Conservation (phyloP, 1,140 invertebrate species). For the Teleogryllus occipitalis region DNA sequence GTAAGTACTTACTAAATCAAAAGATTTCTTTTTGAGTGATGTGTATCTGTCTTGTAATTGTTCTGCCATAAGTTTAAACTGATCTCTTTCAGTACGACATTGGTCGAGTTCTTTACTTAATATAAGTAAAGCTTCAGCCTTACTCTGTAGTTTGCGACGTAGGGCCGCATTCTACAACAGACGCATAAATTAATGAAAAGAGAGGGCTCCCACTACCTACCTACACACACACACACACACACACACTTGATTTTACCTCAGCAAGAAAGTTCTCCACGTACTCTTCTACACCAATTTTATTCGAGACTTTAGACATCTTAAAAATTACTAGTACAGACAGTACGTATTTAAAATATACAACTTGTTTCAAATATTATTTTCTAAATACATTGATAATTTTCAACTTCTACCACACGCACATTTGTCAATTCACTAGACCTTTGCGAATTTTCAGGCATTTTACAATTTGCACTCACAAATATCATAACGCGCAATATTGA, state of each 20-base stretch:
- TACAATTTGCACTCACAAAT: too few relatives aligned
- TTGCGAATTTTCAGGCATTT: too few relatives aligned
- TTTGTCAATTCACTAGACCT: too few relatives aligned
- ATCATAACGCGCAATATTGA: too few relatives aligned
- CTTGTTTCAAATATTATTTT: too few relatives aligned
- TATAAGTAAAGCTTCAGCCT: conserved; percentile 67
- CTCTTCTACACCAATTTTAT: conserved; percentile 18
- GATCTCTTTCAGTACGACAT: conserved; percentile 67
- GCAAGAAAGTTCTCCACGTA: conserved; percentile 20
- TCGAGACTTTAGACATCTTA: background rate
- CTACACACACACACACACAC: background rate
- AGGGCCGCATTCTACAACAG: conserved; percentile 46
- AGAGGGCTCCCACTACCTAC: background rate
- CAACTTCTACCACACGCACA: too few relatives aligned
- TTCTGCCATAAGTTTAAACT: conserved; percentile 73
- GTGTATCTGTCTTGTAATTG: conserved; percentile 59
- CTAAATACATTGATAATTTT: too few relatives aligned
- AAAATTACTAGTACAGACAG: background rate
- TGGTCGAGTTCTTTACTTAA: conserved; percentile 68
- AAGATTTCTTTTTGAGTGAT: conserved; percentile 40
- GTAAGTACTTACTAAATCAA: conserved; percentile 17
- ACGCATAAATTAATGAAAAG: background rate
- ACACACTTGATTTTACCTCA: conserved; percentile 11
- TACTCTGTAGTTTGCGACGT: conserved; percentile 66
- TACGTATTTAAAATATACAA: too few relatives aligned